phyloP scores from a whole-genome alignment of 2,888 invertebrate genomes.

The Drosophila nigricruria region DNA sequence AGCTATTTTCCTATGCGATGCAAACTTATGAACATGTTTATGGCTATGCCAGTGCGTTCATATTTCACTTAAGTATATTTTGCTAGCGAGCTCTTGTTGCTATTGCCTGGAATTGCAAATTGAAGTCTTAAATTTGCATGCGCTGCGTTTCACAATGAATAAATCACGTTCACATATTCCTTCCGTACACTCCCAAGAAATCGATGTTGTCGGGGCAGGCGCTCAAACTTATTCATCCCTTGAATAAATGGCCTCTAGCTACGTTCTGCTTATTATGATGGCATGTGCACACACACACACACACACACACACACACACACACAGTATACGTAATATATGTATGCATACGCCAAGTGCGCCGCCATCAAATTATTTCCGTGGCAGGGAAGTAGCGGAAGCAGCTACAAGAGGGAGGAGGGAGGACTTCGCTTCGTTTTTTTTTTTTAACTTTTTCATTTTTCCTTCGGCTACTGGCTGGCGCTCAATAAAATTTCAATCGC shows the following conservation, averaged over 20 bases:
- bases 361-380: constrained; percentile 59
- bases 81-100: constrained; percentile 10
- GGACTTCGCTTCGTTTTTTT: neutral
- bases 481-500: constrained; percentile 72
- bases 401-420: constrained; percentile 10
- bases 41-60: constrained; percentile 5
- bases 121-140: constrained; percentile 70
- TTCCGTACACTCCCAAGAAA: constrained; percentile 50
- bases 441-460: constrained; percentile 1
- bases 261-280: constrained; percentile 18
- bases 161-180: constrained; percentile 63
- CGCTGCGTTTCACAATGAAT: constrained; percentile 64
- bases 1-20: constrained; percentile 28
- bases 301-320: neutral
- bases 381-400: constrained; percentile 53
- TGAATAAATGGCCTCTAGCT: constrained; percentile 11
- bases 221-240: constrained; percentile 3
- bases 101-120: constrained; percentile 55
- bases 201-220: constrained; percentile 55
- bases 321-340: constrained; percentile 5
- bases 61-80: constrained; percentile 30
- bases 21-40: constrained; percentile 14
- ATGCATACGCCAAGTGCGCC: constrained; percentile 13
- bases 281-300: constrained; percentile 4
- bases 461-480: constrained; percentile 17